Conservation (phyloP, 2,888 invertebrate species). For the Meganola albula region DNA sequence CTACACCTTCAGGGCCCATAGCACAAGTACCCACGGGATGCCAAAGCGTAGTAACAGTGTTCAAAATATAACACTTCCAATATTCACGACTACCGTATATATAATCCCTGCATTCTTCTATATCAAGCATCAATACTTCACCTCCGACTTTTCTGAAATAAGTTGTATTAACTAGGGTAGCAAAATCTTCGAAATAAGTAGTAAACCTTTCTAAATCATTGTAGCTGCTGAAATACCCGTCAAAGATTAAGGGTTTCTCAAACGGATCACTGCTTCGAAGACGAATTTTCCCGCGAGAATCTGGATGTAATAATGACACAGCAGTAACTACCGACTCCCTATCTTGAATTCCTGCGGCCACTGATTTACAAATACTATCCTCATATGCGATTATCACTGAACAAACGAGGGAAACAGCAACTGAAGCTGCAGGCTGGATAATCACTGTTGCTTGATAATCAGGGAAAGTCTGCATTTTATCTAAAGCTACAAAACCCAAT, state of each 20-base stretch:
- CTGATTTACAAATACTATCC: slow-evolving; percentile 30
- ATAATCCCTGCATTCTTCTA: slow-evolving; percentile 30
- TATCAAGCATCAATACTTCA: slow-evolving; percentile 25
- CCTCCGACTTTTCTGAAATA: slow-evolving; percentile 30
- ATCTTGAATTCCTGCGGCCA: slow-evolving; percentile 25
- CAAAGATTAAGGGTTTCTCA: slow-evolving; percentile 33
- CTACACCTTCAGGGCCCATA: too few relatives aligned
- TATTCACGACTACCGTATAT: slow-evolving; percentile 33
- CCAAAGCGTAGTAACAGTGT: slow-evolving; percentile 79
- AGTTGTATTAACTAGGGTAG: slow-evolving; percentile 33
- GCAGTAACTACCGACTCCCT: slow-evolving; percentile 22
- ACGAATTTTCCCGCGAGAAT: slow-evolving; percentile 40
- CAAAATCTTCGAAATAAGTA: slow-evolving; percentile 32
- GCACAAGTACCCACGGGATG: slow-evolving; percentile 47
- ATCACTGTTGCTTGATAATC: slow-evolving; percentile 42
- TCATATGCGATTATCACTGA: slow-evolving; percentile 29
- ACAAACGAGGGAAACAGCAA: slow-evolving; percentile 33
- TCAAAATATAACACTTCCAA: slow-evolving; percentile 41
- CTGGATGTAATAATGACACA: slow-evolving; percentile 37
- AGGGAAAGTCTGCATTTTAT: slow-evolving; percentile 39
- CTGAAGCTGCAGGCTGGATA: slow-evolving; percentile 28
- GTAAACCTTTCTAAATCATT: slow-evolving; percentile 36
- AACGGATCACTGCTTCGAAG: slow-evolving; percentile 34
- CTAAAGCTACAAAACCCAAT: slow-evolving; percentile 40
- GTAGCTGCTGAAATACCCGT: slow-evolving; percentile 29